These are phyloP conservation scores for Epicauta chinensis DNA, from an alignment of 1,140 invertebrate species.

Conservation along the genomic window DNA sequence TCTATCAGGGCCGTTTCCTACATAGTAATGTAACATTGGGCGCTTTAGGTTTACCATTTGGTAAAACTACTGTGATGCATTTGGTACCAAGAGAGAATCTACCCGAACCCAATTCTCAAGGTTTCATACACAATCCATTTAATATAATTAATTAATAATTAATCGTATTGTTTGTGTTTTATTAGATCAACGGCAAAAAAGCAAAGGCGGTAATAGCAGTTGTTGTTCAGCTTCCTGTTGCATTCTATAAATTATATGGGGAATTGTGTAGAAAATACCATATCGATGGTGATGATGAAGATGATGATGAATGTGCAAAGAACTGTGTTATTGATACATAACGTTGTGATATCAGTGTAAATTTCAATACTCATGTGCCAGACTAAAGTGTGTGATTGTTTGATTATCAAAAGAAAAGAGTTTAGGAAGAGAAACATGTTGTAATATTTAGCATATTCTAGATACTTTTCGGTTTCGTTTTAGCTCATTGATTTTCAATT, in stretches of 20 bases:
- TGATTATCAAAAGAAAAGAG: neutral
- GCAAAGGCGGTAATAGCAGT: conserved; percentile 86
- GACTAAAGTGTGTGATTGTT: conserved; percentile 28
- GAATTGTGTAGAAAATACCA: too few species aligned
- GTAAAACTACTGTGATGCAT: conserved; percentile 99
- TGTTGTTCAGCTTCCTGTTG: conserved; percentile 87
- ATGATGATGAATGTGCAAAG: neutral
- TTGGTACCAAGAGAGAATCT: conserved; percentile 97
- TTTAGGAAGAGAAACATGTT: conserved; percentile 2
- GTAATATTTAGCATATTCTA: conserved; percentile 5
- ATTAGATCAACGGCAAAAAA: conserved; percentile 89
- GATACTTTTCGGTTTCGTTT: conserved; percentile 9
- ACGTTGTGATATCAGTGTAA: conserved; percentile 38
- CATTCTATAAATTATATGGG: conserved; percentile 67
- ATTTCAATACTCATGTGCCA: conserved; percentile 40
- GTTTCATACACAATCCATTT: too few species aligned
- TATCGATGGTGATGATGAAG: neutral
- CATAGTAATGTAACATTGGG: conserved; percentile 98
- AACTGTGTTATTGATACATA: conserved; percentile 5
- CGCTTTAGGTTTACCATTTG: conserved; percentile 90
- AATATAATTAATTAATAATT: neutral
- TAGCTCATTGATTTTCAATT: conserved; percentile 4
- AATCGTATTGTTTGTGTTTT: conserved; percentile 33
- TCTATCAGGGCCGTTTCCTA: conserved; percentile 98
- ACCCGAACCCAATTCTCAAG: conserved; percentile 97